These are phyloP conservation scores for Coecobrya sp. DNA, from an alignment of 2,888 invertebrate species.

Conservation along the genomic window DNA sequence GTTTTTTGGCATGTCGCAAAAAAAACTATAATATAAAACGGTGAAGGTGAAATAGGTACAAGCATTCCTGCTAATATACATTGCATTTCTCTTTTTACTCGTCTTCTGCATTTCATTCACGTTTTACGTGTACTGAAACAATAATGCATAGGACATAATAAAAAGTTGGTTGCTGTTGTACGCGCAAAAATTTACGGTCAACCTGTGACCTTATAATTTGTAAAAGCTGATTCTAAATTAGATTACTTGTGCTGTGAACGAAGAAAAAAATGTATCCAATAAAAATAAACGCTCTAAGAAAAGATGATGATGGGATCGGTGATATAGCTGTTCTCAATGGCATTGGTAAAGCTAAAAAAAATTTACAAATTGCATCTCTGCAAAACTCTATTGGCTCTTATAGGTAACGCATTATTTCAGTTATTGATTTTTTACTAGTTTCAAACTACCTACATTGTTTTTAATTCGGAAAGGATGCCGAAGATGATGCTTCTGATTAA, in stretches of 20 bases:
- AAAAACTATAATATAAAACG: conserved; percentile 30
- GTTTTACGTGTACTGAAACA: conserved; percentile 49
- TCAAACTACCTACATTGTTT: neutral
- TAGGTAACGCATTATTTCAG: neutral
- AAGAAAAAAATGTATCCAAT: conserved; percentile 39
- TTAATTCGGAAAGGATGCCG: conserved; percentile 35
- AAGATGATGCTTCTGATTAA: conserved; percentile 4
- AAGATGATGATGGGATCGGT: conserved; percentile 30
- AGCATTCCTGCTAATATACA: neutral
- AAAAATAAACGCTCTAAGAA: neutral
- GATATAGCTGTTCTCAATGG: conserved; percentile 17
- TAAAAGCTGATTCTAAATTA: conserved; percentile 71
- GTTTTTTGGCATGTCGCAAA: conserved; percentile 25
- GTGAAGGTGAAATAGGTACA: conserved; percentile 56
- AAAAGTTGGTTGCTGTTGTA: neutral
- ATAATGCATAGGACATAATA: conserved; percentile 21
- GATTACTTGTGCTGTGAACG: conserved; percentile 35
- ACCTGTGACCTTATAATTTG: conserved; percentile 71
- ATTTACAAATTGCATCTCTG: neutral
- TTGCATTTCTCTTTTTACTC: neutral
- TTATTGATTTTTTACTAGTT: conserved; percentile 43
- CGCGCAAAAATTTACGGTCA: conserved; percentile 54
- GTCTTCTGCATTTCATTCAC: conserved; percentile 55
- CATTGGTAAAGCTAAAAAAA: conserved; percentile 14
- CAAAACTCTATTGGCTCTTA: neutral